Percentiles rank a stretch among this genome's conserved stretches.
Conservation (phyloP, 2,888 invertebrate genomes). For the Xylota sylvarum region DNA sequence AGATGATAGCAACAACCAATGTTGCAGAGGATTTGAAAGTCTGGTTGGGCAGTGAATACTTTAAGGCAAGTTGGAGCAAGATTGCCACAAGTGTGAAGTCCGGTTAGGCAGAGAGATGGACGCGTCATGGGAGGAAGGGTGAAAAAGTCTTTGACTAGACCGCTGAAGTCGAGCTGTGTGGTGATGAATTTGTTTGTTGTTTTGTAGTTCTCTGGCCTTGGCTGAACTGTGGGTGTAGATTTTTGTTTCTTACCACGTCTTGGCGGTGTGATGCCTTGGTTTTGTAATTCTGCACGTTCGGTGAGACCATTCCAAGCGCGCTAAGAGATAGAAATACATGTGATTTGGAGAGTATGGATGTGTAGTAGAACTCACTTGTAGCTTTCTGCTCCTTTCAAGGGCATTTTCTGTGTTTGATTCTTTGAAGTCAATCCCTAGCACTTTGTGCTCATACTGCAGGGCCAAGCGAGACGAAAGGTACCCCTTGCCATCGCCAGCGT, state of each 20-base stretch:
- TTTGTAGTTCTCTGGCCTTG: constrained; percentile 85
- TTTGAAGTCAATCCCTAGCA: constrained; percentile 93
- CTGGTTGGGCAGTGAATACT: constrained; percentile 87
- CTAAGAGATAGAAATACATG: constrained; percentile 81
- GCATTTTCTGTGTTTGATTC: constrained; percentile 89
- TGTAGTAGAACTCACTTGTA: constrained; percentile 80
- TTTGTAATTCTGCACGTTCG: constrained; percentile 85
- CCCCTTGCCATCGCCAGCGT: constrained; percentile 96
- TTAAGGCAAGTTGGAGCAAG: constrained; percentile 90
- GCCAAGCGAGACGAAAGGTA: constrained; percentile 92
- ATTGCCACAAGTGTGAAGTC: constrained; percentile 96
- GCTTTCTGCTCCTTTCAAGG: constrained; percentile 84
- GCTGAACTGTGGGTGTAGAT: not conserved
- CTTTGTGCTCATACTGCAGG: constrained; percentile 89
- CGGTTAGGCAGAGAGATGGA: constrained; percentile 87
- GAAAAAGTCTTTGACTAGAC: constrained; percentile 86
- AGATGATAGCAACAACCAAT: constrained; percentile 97
- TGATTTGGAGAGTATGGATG: no score
- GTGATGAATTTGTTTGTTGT: constrained; percentile 88
- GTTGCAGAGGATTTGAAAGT: constrained; percentile 89
- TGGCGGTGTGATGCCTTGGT: constrained; percentile 82
- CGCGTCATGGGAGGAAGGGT: constrained; percentile 79
- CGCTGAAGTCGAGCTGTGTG: constrained; percentile 86
- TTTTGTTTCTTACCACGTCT: constrained; percentile 80
- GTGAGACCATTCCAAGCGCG: constrained; percentile 87